phyloP scores from a whole-genome alignment of 2,113 vertebrate species.

The Periophthalmus modestus region DNA sequence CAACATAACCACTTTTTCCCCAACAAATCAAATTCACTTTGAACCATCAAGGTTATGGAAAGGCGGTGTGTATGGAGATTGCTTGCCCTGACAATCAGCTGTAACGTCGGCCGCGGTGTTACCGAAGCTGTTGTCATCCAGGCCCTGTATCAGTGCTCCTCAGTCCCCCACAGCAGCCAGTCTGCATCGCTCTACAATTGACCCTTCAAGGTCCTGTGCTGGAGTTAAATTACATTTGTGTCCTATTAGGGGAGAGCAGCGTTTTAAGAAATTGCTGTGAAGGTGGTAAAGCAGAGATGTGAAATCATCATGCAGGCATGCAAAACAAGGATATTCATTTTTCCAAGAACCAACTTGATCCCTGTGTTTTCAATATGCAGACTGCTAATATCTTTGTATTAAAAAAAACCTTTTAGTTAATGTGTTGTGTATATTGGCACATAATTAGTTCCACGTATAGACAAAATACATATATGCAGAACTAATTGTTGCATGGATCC shows the following conservation, averaged over 20 bases:
- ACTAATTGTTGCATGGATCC: no score
- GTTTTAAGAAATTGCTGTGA: constrained; percentile 43
- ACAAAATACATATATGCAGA: no score
- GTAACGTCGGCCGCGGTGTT: constrained; percentile 39
- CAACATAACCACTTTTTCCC: constrained; percentile 28
- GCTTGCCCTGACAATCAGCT: constrained; percentile 39
- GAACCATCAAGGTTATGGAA: constrained; percentile 58
- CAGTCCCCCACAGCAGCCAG: constrained; percentile 19
- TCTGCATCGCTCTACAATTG: constrained; percentile 52
- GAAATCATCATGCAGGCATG: constrained; percentile 38
- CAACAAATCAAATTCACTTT: constrained; percentile 51
- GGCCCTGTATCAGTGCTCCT: constrained; percentile 17
- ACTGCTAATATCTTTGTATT: background rate
- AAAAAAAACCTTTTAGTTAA: background rate
- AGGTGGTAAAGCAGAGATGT: constrained; percentile 19
- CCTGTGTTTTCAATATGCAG: background rate
- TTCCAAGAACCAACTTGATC: background rate
- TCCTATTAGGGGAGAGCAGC: constrained; percentile 35
- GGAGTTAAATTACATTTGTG: constrained; percentile 52
- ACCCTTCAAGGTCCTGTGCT: constrained; percentile 59
- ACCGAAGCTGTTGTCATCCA: constrained; percentile 28
- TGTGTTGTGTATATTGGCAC: no score
- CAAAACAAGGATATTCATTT: constrained; percentile 14
- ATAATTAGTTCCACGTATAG: no score
- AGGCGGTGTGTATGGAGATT: constrained; percentile 50